Base-by-base conservation (phyloP, 1,140 invertebrate genomes). In the Drosophila ambigua region DNA sequence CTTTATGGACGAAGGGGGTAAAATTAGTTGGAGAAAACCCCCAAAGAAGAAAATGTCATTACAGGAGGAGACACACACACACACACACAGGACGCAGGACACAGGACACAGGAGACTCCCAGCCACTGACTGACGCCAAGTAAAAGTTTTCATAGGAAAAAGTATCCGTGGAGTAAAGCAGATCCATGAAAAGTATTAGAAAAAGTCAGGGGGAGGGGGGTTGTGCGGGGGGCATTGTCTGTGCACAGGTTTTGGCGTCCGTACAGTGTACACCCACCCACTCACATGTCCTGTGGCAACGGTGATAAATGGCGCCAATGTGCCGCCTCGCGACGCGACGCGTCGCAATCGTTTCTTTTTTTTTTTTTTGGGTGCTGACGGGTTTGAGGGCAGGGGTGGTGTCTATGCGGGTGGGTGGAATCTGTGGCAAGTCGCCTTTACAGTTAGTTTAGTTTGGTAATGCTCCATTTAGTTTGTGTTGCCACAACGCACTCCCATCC, bases 251-350 rank as follows among this genome's bases (percentile, higher is more conserved):
- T 84, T 84, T 52, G 72, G 72, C 72, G 72, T 66, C 72, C 66
- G 69, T 58, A 53, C 41, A 20, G 20, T 20, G 20, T 20, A 50
- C 46, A 43, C 52, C 6, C 16, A 11, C 73, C 35, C 54, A 68
- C 62, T 49, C 82, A 85, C 72, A 72, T 76, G 73, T 79, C 72
- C 76, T 69, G 35, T 39, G 76, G 84, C 66, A 90, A 84, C 90
- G 90, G 90, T 90, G 85, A 91, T 91, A 90, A 91, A 90, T 90
- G 90, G 90, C 90, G 90, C 90, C 90, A 91, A 83, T 84, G 77
- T 87, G 90, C 77, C 90, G 89, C 79, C 76, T 77, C 62, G 51
- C 84, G 84, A 80, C 79, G 79, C 72, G 85, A 74, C 87, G 87
- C 78, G 68, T 72, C 83, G 72, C 75, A 85, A 75, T 71, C 79